These are phyloP conservation scores for Hippocampus guttulatus DNA, from an alignment of 2,113 vertebrate species.

Conservation along the genomic window DNA sequence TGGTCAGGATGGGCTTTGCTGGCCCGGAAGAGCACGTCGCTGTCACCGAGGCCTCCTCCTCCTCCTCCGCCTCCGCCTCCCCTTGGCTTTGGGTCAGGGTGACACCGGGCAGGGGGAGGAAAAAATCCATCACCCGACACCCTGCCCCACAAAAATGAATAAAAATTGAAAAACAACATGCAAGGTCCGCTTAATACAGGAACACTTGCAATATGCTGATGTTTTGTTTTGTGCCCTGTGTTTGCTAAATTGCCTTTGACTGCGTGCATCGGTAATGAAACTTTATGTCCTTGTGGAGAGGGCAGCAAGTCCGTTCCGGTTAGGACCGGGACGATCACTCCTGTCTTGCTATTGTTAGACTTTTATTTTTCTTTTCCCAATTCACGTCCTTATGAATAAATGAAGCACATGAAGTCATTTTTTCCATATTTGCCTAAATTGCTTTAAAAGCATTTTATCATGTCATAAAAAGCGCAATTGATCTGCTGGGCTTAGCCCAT, in stretches of 20 bases:
- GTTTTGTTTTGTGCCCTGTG: conserved; percentile 94
- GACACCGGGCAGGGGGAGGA: conserved; percentile 48
- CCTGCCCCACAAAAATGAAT: conserved; percentile 65
- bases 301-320: conserved; percentile 96
- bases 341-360: conserved; percentile 71
- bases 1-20: conserved; percentile 17
- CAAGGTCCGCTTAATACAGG: conserved; percentile 72
- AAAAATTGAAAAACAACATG: conserved; percentile 75
- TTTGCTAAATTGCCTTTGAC: conserved; percentile 99
- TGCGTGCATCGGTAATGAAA: conserved; percentile 99
- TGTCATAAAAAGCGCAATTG: conserved; percentile 99
- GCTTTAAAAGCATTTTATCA: conserved; percentile 99
- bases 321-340: conserved; percentile 89
- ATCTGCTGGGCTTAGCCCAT: conserved; percentile 95
- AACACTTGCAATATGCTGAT: conserved; percentile 90
- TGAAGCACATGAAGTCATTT: conserved; percentile 86
- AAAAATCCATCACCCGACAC: conserved; percentile 45
- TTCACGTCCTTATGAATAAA: conserved; percentile 82
- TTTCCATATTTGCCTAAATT: conserved; percentile 99
- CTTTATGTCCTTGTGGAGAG: conserved; percentile 99
- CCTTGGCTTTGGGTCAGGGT: conserved; percentile 63
- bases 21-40: conserved; percentile 37
- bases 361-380: conserved; percentile 58
- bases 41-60: conserved; percentile 32
- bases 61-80: conserved; percentile 11